Percentiles rank a stretch among this genome's conserved stretches.
Evolutionary conservation across 2,113 vertebrate species (phyloP).

Genomic region (Dicentrarchus labrax): DNA sequence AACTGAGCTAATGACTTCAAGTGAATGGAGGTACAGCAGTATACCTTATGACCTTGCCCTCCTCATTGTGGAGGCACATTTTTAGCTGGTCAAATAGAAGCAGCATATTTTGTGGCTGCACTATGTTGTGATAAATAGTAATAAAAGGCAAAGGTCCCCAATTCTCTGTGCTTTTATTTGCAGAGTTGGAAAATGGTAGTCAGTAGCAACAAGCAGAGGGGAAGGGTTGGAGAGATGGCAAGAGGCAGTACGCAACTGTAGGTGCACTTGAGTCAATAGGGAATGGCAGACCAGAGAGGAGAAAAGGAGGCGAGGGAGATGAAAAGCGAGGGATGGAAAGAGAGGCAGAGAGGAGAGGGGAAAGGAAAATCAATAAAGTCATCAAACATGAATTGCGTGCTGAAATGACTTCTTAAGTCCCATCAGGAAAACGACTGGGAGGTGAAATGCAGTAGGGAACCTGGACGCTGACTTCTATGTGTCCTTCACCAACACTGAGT

Average conservation of each 20-base stretch:
- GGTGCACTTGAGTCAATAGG: slow-evolving; percentile 57
- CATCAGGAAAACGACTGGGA: slow-evolving; percentile 73
- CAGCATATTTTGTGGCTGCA: slow-evolving; percentile 13
- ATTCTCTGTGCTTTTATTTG: slow-evolving; percentile 33
- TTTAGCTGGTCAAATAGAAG: slow-evolving; percentile 11
- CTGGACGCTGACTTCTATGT: slow-evolving; percentile 69
- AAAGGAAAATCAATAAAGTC: slow-evolving; percentile 86
- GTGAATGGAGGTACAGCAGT: not conserved
- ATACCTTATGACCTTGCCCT: slow-evolving; percentile 7
- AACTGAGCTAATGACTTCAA: slow-evolving; percentile 9
- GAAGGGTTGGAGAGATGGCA: not conserved
- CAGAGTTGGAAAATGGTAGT: slow-evolving; percentile 32
- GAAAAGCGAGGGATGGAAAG: slow-evolving; percentile 46
- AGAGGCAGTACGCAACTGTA: slow-evolving; percentile 30
- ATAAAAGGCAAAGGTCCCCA: slow-evolving; percentile 48
- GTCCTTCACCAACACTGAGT: slow-evolving; percentile 75
- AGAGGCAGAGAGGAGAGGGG: slow-evolving; percentile 40
- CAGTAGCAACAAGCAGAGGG: slow-evolving; percentile 23
- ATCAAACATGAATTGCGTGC: slow-evolving; percentile 84
- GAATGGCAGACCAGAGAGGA: slow-evolving; percentile 40
- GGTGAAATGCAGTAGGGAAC: slow-evolving; percentile 68
- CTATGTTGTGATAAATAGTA: slow-evolving; percentile 40
- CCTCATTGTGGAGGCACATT: not conserved
- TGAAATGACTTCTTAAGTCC: slow-evolving; percentile 84
- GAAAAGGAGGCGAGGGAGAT: slow-evolving; percentile 48